A percentile compares a stretch with the other conserved stretches of the same genome.
Evolutionary conservation across 2,888 invertebrate species (phyloP).

Genomic region (Leptogaster cylindrica): DNA sequence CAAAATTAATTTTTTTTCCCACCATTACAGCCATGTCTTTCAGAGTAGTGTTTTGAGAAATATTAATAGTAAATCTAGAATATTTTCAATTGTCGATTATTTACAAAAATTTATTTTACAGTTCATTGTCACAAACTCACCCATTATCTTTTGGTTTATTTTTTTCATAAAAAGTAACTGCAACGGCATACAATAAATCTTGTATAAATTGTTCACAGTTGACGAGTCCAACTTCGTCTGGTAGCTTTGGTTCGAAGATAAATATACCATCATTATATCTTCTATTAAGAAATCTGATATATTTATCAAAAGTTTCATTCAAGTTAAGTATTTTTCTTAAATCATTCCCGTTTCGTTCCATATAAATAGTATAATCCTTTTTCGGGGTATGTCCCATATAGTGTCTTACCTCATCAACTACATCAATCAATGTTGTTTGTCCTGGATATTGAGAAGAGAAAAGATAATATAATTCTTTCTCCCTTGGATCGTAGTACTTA

Average conservation of each 20-base stretch:
- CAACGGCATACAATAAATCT: slow-evolving; percentile 81
- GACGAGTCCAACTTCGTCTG: slow-evolving; percentile 78
- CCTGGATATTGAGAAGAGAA: slow-evolving; percentile 85
- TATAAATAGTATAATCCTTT: slow-evolving; percentile 82
- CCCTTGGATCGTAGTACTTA: slow-evolving; percentile 90
- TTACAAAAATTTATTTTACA: neutral
- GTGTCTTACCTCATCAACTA: slow-evolving; percentile 83
- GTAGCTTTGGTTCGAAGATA: slow-evolving; percentile 88
- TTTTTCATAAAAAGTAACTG: slow-evolving; percentile 94
- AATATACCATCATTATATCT: slow-evolving; percentile 96
- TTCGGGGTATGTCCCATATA: slow-evolving; percentile 82
- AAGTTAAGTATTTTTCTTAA: slow-evolving; percentile 74
- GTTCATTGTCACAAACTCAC: neutral
- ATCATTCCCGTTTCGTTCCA: slow-evolving; percentile 89
- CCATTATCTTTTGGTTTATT: slow-evolving; percentile 86
- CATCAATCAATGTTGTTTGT: slow-evolving; percentile 78
- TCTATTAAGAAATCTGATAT: slow-evolving; percentile 62
- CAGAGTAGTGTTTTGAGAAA: slow-evolving; percentile 89
- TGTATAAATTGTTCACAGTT: slow-evolving; percentile 91
- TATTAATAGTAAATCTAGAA: slow-evolving; percentile 77
- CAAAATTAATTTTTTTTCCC: slow-evolving; percentile 83
- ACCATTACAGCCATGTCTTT: slow-evolving; percentile 91
- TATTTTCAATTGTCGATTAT: neutral
- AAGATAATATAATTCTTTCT: slow-evolving; percentile 86
- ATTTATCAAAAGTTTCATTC: slow-evolving; percentile 84